Evolutionary conservation across 2,888 invertebrate species (phyloP), one percentile per base, ranked within the genome.

Genomic region (Polymixis flavicincta): DNA sequence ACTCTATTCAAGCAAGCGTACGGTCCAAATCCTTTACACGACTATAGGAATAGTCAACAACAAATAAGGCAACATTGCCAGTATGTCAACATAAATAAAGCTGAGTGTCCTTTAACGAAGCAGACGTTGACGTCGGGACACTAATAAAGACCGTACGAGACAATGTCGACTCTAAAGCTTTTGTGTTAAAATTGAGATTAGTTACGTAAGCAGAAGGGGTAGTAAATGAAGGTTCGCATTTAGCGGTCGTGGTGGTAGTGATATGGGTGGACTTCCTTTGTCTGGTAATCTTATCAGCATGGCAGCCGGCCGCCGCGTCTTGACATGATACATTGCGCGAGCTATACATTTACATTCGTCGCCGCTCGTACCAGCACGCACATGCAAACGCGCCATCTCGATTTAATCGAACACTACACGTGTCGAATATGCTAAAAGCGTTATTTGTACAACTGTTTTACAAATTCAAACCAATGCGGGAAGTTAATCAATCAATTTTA

Each of bases 191-290:
- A 92, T 90, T 90, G 89, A 92, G 87, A 92, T 83, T 84, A 87
- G 80, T 83, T 82, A 79, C 65, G 78, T 76, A 65, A 79, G 72
- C 70, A 78, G 66, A 80, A 85, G 88, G 93, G 93, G 94, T 94
- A 93, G 94, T 94, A 94, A 95, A 95, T 94, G 94, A 96, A 95
- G 94, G 95, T 90, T 94, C 92, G 92, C 93, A 93, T 95, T 95
- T 95, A 95, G 96, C 92, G 94, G 94, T 92, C 90, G 91, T 90
- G 92, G 93, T 92, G 94, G 94, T 95, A 94, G 94, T 95, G 95
- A 96, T 96, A 95, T 94, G 95, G 95, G 95, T 95, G 95, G 95
- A 96, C 95, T 96, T 95, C 95, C 96, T 96, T 96, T 96, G 96
- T 96, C 96, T 96, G 92, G 94, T 95, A 96, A 96, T 96, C 95